A percentile compares a stretch with the other conserved stretches of the same genome.
These are phyloP conservation scores for Neomorphus geoffroyi DNA, from an alignment of 2,797 vertebrate species.

Conservation along the genomic window DNA sequence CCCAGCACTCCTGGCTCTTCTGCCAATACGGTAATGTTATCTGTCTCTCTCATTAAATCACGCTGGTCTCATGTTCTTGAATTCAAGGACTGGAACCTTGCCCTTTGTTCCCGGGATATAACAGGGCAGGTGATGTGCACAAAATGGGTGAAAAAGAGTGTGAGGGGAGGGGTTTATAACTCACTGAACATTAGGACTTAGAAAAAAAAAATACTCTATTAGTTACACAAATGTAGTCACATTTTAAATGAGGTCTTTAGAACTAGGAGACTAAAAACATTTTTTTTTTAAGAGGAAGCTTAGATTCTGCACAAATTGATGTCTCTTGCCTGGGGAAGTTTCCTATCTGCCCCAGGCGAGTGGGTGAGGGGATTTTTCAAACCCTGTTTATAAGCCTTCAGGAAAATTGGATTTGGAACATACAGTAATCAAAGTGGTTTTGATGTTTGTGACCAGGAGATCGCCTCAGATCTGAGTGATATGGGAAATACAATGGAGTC, in stretches of 20 bases:
- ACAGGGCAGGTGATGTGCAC: not conserved
- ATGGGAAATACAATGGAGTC: not conserved
- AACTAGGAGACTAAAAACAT: constrained; percentile 24
- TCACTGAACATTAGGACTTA: not conserved
- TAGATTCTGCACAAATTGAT: constrained; percentile 46
- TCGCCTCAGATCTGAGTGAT: not conserved
- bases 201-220: not conserved
- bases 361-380: constrained; percentile 55
- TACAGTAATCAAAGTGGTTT: constrained; percentile 47
- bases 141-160: not conserved
- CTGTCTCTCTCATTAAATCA: not conserved
- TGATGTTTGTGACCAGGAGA: constrained; percentile 50
- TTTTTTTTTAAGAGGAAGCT: constrained; percentile 45
- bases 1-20: not conserved
- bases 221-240: constrained; percentile 11
- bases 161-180: not conserved
- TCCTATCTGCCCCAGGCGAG: constrained; percentile 49
- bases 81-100: not conserved
- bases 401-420: constrained; percentile 39
- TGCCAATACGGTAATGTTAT: not conserved
- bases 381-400: constrained; percentile 54
- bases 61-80: not conserved
- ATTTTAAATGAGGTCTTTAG: constrained; percentile 11
- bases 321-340: constrained; percentile 63
- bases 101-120: not conserved